Evolutionary conservation across 2,797 vertebrate genomes (phyloP), one percentile per base, ranked within the genome.

Genomic region (Podarcis lilfordi): DNA sequence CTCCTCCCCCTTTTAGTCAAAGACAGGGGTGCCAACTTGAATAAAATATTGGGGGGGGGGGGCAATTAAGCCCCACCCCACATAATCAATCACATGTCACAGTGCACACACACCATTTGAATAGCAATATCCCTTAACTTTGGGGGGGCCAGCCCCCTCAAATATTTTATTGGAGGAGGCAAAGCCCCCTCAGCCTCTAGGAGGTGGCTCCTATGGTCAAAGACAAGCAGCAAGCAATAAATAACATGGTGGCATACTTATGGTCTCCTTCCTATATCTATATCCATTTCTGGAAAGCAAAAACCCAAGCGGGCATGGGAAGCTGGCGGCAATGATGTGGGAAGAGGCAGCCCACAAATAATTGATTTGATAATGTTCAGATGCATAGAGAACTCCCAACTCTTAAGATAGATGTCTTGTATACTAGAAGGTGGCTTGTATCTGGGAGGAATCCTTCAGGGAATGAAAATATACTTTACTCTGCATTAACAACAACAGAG

Each of bases 201-300:
- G 13, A 13, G 45, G 45, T 50, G 45, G 10, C 45, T 50, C 45
- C 45, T 50, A 13, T 50, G 45, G 45, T 50, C 1, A 50, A 50
- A 74, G 50, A 82, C 43, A 66, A 91, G 78, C 8, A 91, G n/a
- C 45, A 9, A 82, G 3, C 8, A 84, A 84, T 85, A 92, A 74
- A 92, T 86, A 78, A 84, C 32, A 90, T 76, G 77, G 72, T 86
- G 79, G 37, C 87, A 86, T 45, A 6, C 19, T 88, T 91, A 91
- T n/a, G 78, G 86, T 86, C 83, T 89, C 81, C 71, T 23, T 87
- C 74, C 80, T 88, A 55, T 76, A 85, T 86, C 88, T 90, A 4
- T 89, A 72, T 69, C 72, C 50, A 87, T n/a, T 69, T 91, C 79
- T 87, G 85, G 88, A 71, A 55, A 89, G 79, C 86, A 87, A 75